Evolutionary conservation across 2,113 vertebrate species (phyloP).

Genomic region (Calypte anna): DNA sequence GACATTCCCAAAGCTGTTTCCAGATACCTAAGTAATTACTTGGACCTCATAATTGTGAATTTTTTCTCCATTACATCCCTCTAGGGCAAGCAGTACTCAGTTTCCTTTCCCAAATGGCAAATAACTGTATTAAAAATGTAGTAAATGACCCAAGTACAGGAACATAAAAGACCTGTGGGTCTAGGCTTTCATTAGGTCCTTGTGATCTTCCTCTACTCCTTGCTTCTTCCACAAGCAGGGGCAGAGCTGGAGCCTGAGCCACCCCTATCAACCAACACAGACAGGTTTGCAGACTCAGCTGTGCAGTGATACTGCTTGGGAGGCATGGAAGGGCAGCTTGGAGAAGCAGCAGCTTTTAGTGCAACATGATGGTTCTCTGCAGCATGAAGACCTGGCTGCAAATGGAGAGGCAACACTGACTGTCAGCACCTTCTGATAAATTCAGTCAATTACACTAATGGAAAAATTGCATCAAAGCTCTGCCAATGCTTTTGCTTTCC

Average conservation of each 20-base stretch:
- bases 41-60: neutral
- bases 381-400: neutral
- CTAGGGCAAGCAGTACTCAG: neutral
- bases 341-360: neutral
- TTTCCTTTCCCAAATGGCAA: neutral
- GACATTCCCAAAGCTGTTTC: neutral
- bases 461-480: neutral
- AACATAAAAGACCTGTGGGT: neutral
- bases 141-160: neutral
- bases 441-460: slow-evolving; percentile 32
- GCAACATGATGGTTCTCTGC: accelerated
- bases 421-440: neutral
- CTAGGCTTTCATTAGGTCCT: neutral
- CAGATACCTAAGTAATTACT: neutral
- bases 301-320: neutral
- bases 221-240: neutral
- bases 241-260: neutral
- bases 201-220: neutral
- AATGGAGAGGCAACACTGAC: neutral
- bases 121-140: neutral
- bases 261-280: neutral
- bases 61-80: neutral
- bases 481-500: neutral
- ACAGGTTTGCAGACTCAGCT: neutral
- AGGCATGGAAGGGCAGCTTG: neutral